Conservation (phyloP, 2,797 vertebrate species). For the Capromys pilorides region DNA sequence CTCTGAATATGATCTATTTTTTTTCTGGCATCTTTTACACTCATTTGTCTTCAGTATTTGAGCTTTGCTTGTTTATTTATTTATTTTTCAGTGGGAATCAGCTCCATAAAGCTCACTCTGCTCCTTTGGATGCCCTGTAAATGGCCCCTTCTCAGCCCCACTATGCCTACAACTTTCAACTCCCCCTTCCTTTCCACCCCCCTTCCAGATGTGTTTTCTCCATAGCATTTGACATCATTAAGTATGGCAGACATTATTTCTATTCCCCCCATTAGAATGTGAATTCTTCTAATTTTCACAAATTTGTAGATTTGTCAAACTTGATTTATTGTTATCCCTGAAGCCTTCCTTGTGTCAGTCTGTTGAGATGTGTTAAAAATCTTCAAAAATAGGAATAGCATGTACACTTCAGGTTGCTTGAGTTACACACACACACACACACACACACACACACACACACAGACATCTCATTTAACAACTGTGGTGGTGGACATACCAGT, state of each 20-base stretch:
- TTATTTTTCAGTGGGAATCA: not conserved
- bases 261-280: not conserved
- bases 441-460: not conserved
- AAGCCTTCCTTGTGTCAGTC: not conserved
- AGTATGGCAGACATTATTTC: not conserved
- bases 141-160: not conserved
- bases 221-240: not conserved
- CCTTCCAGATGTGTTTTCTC: not conserved
- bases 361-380: not conserved
- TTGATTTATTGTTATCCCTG: not conserved
- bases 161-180: not conserved
- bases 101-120: not conserved
- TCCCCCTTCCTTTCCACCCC: no score
- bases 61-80: not conserved
- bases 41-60: constrained; percentile 5
- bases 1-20: not conserved
- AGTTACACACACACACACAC: not conserved
- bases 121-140: not conserved
- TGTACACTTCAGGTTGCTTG: not conserved
- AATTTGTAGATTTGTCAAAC: not conserved
- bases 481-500: not conserved
- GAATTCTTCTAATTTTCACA: constrained; percentile 18
- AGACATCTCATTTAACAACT: not conserved
- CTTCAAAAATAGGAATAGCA: not conserved
- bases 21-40: constrained; percentile 23